Conservation (phyloP, 2,113 vertebrate species). For the Corvus moneduloides region DNA sequence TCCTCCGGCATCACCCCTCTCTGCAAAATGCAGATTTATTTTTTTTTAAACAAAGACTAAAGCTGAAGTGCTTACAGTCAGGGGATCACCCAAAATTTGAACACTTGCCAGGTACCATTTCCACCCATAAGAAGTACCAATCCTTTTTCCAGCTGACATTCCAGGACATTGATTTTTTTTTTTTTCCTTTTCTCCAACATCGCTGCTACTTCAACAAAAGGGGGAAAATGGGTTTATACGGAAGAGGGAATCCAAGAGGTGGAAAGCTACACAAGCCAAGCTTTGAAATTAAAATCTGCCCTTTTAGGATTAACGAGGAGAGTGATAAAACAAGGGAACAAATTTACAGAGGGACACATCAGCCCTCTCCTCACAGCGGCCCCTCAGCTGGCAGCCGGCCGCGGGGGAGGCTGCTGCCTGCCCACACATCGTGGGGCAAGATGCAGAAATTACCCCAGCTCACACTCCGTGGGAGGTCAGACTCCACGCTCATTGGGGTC, state of each 20-base stretch:
- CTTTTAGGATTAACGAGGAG: neutral
- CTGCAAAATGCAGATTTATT: neutral
- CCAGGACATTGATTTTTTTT: neutral
- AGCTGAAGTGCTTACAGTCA: neutral
- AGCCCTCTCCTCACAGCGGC: neutral
- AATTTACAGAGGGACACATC: neutral
- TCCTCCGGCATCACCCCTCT: neutral
- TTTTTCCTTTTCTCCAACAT: neutral
- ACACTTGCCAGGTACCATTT: neutral
- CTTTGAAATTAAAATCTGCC: neutral
- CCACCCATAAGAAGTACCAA: neutral
- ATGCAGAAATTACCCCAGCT: neutral
- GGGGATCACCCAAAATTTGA: neutral
- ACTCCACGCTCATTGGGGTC: neutral
- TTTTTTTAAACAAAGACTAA: neutral
- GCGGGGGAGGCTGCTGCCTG: neutral
- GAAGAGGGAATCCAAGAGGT: neutral
- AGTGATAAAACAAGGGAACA: neutral
- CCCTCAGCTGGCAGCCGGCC: neutral
- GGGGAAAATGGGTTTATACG: neutral
- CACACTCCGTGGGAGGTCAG: neutral
- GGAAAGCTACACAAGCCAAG: neutral
- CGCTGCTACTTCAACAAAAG: neutral
- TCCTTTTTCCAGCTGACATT: neutral
- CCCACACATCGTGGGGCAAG: neutral